A percentile compares a stretch with the other conserved stretches of the same genome.
phyloP scores from a whole-genome alignment of 2,888 invertebrate species.

The Leucoma salicis region DNA sequence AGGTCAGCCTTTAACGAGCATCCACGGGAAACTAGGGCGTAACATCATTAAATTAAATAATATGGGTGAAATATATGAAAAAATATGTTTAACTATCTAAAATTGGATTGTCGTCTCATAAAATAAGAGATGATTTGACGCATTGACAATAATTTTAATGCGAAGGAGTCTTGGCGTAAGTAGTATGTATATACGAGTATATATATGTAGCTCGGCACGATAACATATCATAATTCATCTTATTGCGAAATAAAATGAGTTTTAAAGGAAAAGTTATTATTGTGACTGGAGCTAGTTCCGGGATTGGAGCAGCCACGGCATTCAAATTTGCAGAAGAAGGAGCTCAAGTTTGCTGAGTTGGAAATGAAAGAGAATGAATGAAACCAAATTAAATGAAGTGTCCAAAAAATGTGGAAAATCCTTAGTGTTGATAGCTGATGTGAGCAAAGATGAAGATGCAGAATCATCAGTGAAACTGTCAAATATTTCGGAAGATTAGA shows the following conservation, averaged over 20 bases:
- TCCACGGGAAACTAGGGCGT: too few relatives aligned
- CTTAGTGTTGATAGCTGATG: not conserved
- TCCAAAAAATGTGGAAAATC: not conserved
- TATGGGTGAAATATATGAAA: too few relatives aligned
- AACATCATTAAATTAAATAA: too few relatives aligned
- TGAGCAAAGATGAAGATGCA: constrained; percentile 1
- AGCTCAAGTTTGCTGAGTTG: constrained; percentile 28
- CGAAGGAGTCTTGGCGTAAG: too few relatives aligned
- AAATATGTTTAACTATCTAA: too few relatives aligned
- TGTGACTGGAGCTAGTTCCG: constrained; percentile 16
- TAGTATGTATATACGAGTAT: too few relatives aligned
- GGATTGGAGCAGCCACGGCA: constrained; percentile 30
- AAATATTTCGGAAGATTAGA: constrained; percentile 10
- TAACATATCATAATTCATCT: not conserved
- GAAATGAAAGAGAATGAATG: too few relatives aligned
- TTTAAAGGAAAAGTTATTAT: constrained; percentile 35
- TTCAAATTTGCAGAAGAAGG: constrained; percentile 27
- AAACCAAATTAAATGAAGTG: constrained; percentile 82
- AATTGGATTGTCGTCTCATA: too few relatives aligned
- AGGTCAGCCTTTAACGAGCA: too few relatives aligned
- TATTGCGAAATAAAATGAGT: constrained; percentile 22
- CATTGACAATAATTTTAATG: too few relatives aligned
- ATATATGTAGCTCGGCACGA: not conserved
- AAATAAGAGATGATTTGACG: too few relatives aligned
- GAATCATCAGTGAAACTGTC: constrained; percentile 6